Conservation (phyloP, 2,797 vertebrate species). For the Sphenopsis melanotis region DNA sequence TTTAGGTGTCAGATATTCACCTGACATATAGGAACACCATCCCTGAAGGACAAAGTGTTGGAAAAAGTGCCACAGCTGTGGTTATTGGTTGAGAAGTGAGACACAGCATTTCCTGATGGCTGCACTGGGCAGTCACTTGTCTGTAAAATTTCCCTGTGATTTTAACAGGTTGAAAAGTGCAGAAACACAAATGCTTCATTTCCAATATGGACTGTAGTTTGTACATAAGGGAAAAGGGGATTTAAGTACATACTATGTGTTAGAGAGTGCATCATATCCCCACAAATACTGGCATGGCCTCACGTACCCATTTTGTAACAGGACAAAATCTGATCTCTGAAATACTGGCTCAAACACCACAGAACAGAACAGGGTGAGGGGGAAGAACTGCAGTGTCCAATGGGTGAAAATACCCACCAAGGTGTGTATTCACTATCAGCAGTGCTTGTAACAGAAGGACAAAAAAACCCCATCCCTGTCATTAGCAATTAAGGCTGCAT, state of each 20-base stretch:
- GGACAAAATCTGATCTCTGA: neutral
- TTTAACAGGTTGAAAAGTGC: neutral
- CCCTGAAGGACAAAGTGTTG: neutral
- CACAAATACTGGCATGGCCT: neutral
- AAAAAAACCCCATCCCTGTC: neutral
- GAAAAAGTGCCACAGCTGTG: neutral
- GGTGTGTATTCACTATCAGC: neutral
- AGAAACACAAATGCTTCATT: neutral
- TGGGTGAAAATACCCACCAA: neutral
- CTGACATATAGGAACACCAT: neutral
- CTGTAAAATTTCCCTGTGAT: neutral
- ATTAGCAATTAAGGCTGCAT: slow-evolving; percentile 28
- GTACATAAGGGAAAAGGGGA: neutral
- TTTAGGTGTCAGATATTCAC: neutral
- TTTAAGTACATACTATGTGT: neutral
- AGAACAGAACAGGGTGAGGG: fast-evolving
- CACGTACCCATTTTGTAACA: fast-evolving
- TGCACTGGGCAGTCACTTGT: fast-evolving
- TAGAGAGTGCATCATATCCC: neutral
- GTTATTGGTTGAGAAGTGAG: neutral
- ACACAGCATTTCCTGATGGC: fast-evolving
- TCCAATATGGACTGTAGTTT: neutral
- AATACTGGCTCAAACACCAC: neutral
- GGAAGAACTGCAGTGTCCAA: neutral
- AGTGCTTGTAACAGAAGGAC: neutral